These are phyloP conservation scores for Podargus strigoides DNA, from an alignment of 2,797 vertebrate genomes.

Conservation along the genomic window DNA sequence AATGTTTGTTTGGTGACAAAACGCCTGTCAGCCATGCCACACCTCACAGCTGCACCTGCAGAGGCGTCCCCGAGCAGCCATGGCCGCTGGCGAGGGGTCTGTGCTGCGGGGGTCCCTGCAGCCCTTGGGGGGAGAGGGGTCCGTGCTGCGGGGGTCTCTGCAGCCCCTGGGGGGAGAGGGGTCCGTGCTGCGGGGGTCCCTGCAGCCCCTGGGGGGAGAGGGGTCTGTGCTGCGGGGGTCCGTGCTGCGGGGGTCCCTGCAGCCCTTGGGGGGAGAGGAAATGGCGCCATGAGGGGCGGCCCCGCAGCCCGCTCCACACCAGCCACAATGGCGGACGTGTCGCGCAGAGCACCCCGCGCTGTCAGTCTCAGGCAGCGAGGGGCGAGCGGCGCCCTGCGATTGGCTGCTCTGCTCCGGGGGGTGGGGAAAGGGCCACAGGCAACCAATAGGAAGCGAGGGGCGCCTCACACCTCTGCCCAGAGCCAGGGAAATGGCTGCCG, in stretches of 20 bases:
- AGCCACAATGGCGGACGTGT: not conserved
- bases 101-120: no score
- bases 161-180: no score
- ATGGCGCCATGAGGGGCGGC: rapidly evolving
- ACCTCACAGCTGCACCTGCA: not conserved
- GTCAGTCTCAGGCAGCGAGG: not conserved
- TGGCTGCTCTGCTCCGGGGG: not conserved
- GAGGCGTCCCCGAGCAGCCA: not conserved
- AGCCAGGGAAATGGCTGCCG: rapidly evolving
- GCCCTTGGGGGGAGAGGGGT: no score
- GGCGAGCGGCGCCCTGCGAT: not conserved
- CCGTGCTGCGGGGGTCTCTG: no score
- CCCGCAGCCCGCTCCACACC: rapidly evolving
- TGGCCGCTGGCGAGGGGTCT: not conserved
- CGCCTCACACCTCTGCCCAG: not conserved
- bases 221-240: not conserved
- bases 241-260: no score
- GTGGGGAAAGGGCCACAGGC: rapidly evolving
- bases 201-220: not conserved
- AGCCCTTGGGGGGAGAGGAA: not conserved
- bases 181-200: not conserved
- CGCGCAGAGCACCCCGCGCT: rapidly evolving
- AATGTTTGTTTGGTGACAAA: rapidly evolving
- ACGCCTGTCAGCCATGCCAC: rapidly evolving
- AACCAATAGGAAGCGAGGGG: not conserved